Base-by-base conservation (phyloP, 2,888 invertebrate genomes). In the Nematopogon swammerdamellus region DNA sequence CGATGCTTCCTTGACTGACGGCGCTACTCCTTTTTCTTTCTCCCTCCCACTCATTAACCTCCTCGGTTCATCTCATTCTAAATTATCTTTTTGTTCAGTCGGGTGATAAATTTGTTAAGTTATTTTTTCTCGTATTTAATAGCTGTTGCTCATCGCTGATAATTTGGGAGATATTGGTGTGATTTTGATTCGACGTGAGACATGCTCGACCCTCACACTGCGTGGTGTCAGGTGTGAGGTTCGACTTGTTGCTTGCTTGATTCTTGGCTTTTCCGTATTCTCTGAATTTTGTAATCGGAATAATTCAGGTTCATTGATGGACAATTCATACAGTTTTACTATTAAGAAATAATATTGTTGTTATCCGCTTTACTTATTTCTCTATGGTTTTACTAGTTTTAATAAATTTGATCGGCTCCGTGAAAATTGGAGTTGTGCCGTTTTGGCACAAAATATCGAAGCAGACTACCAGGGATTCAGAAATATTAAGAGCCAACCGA, bases 101-200 rank as follows among this genome's bases (percentile, higher is more conserved):
- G 54, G 60, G 58, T 59, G 64, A 74, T 74, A 79, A 77, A 77
- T 70, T 70, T 63, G 63, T 60, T 63, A 71, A 73, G 76, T 77
- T 77, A 77, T 76, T 67, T 67, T 59, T 66, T 58, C 61, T 66
- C 65, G 69, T 67, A 66, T 70, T 68, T 67, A n/a, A 65, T 50
- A 50, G 50, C 50, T 45, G 63, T 60, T 58, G 55, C 60, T 65
- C 68, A 72, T 69, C 66, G 70, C 63, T 67, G 72, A 75, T 76
- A 69, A 70, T 70, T 63, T 68, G 62, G 59, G 61, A 64, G 71
- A 72, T 73, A 58, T 68, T 67, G 66, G 62, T 59, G 64, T 62
- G 65, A 70, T 73, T 73, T 75, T 75, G 73, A 70, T 68, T 67
- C 65, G 64, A 63, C 58, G 58, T 55, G 56, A 56, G 36, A 36